These are phyloP conservation scores for Tiphia femorata DNA, from an alignment of 2,888 invertebrate species.

Conservation along the genomic window DNA sequence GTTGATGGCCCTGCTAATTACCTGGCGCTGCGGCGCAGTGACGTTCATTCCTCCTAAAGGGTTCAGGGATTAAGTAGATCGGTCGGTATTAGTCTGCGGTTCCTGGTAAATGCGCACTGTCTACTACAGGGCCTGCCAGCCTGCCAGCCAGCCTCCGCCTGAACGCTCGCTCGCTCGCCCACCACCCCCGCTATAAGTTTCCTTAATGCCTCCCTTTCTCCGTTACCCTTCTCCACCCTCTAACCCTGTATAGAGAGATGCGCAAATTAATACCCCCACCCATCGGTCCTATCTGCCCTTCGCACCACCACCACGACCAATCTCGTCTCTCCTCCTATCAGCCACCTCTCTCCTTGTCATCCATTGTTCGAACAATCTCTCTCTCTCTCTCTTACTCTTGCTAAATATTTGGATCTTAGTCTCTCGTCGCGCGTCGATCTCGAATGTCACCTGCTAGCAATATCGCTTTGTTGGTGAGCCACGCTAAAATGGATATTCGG, in stretches of 20 bases:
- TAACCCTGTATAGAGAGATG: slow-evolving; percentile 33
- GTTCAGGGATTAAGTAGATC: slow-evolving; percentile 56
- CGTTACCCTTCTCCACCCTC: background rate
- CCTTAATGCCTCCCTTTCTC: slow-evolving; percentile 37
- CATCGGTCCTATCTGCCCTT: no score
- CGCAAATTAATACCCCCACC: slow-evolving; percentile 27
- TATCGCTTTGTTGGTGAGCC: no score
- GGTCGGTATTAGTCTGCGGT: slow-evolving; percentile 54
- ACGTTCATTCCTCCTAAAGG: slow-evolving; percentile 53
- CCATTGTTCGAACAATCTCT: no score
- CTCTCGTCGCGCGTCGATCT: no score
- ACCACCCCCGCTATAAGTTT: slow-evolving; percentile 47
- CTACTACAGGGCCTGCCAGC: slow-evolving; percentile 29
- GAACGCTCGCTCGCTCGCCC: no score
- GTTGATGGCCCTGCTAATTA: slow-evolving; percentile 55
- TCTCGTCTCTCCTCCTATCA: no score
- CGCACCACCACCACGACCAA: no score
- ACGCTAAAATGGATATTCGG: no score
- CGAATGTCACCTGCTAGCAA: no score
- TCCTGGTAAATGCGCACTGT: slow-evolving; percentile 46
- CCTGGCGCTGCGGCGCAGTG: slow-evolving; percentile 35
- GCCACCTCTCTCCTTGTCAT: no score
- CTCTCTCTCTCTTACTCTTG: no score
- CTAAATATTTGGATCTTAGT: no score
- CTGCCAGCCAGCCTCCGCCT: background rate